Conservation (phyloP, 2,797 vertebrate genomes). For the Gastrophryne carolinensis region DNA sequence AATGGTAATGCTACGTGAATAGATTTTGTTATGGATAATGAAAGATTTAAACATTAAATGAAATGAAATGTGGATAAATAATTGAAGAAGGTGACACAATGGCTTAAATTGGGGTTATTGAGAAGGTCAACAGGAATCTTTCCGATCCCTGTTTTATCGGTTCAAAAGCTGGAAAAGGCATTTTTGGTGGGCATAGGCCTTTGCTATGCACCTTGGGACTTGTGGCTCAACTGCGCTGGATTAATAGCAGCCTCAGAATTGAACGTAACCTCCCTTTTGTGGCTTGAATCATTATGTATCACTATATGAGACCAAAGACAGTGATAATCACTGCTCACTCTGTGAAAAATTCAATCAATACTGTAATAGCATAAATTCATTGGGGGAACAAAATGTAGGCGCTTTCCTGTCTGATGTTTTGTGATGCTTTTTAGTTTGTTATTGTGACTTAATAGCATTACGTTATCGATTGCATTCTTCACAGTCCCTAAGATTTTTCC, state of each 20-base stretch:
- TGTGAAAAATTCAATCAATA: conserved; percentile 51
- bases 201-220: neutral
- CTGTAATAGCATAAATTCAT: conserved; percentile 52
- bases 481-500: conserved; percentile 22
- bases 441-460: conserved; percentile 51
- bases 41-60: neutral
- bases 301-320: conserved; percentile 39
- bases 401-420: conserved; percentile 44
- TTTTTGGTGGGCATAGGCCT: neutral
- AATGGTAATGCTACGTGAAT: too few relatives aligned
- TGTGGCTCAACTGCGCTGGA: neutral
- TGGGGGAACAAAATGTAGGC: conserved; percentile 45
- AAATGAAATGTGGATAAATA: neutral
- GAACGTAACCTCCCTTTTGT: conserved; percentile 24
- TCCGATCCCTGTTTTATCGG: neutral
- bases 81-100: neutral
- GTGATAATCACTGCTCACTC: conserved; percentile 46
- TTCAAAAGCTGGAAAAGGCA: neutral
- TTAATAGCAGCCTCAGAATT: conserved; percentile 12
- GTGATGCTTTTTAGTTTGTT: conserved; percentile 48
- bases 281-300: conserved; percentile 39
- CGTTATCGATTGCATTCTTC: conserved; percentile 49
- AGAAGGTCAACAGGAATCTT: neutral
- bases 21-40: neutral
- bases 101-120: neutral